Evolutionary conservation across 2,888 invertebrate genomes (phyloP).

Genomic region (Maniola hyperantus): DNA sequence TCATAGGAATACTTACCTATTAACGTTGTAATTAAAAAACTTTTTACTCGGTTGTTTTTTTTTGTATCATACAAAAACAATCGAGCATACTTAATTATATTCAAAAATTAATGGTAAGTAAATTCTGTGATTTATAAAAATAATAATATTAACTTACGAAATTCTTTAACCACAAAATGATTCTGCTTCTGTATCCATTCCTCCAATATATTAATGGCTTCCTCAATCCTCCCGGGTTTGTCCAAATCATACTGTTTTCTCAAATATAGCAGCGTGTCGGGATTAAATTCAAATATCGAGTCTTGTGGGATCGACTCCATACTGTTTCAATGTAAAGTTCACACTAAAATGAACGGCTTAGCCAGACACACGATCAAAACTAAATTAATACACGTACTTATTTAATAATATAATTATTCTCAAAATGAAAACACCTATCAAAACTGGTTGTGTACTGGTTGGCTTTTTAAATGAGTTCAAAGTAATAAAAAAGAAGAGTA

Average conservation of each 20-base stretch:
- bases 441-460: too few relatives aligned
- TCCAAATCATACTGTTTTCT: conserved; percentile 47
- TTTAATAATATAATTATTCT: too few relatives aligned
- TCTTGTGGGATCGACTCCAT: conserved; percentile 15
- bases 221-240: conserved; percentile 45
- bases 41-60: too few relatives aligned
- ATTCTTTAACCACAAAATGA: conserved; percentile 49
- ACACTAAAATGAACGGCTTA: neutral
- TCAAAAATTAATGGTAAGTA: neutral
- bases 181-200: conserved; percentile 53
- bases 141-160: conserved; percentile 12
- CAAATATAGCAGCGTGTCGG: conserved; percentile 43
- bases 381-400: too few relatives aligned
- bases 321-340: neutral
- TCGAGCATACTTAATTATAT: too few relatives aligned
- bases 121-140: conserved; percentile 17
- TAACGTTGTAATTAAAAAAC: too few relatives aligned
- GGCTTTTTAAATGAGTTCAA: too few relatives aligned
- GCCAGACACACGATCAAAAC: neutral
- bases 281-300: conserved; percentile 36
- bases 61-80: too few relatives aligned
- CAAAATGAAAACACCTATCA: too few relatives aligned
- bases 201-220: conserved; percentile 47
- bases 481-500: too few relatives aligned
- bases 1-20: too few relatives aligned